These are phyloP conservation scores for Thereva nobilitata DNA, from an alignment of 2,888 invertebrate species.

Conservation along the genomic window DNA sequence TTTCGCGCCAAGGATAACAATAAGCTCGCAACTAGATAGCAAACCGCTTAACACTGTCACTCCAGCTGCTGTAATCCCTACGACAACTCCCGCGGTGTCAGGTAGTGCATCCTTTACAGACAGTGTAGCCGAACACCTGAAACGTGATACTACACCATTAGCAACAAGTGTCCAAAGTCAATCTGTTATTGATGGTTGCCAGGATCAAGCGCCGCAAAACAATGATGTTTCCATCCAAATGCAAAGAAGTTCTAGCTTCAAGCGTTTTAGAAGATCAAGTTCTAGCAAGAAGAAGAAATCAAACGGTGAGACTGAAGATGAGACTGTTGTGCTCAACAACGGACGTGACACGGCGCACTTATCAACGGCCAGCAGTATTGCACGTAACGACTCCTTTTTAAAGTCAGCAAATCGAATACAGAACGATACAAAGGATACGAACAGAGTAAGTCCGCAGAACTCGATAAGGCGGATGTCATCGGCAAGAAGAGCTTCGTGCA, in stretches of 20 bases:
- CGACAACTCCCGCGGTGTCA: slow-evolving; percentile 1
- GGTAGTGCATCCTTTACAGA: slow-evolving; percentile 4
- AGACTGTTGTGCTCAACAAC: slow-evolving; percentile 68
- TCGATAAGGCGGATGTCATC: slow-evolving; percentile 61
- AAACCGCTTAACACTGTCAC: slow-evolving; percentile 46
- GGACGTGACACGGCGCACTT: slow-evolving; percentile 72
- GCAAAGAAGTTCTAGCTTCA: slow-evolving; percentile 72
- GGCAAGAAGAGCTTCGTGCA: slow-evolving; percentile 55
- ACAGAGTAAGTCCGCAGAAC: slow-evolving; percentile 71
- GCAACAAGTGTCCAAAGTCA: neutral
- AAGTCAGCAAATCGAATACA: slow-evolving; percentile 70
- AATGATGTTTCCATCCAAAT: slow-evolving; percentile 55
- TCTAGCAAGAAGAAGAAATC: slow-evolving; percentile 65
- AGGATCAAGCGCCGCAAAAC: neutral
- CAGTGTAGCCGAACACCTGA: neutral
- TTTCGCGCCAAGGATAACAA: slow-evolving; percentile 49
- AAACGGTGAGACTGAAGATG: slow-evolving; percentile 61
- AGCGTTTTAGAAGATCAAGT: slow-evolving; percentile 74
- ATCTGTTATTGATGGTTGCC: neutral
- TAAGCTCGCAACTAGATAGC: slow-evolving; percentile 53
- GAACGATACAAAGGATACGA: slow-evolving; percentile 74
- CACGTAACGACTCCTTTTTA: slow-evolving; percentile 66
- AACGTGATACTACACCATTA: slow-evolving; percentile 4
- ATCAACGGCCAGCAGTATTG: slow-evolving; percentile 42
- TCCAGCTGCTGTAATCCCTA: slow-evolving; percentile 4